Base-by-base conservation (phyloP, 2,888 invertebrate species). In the Caenorhabditis panamensis region DNA sequence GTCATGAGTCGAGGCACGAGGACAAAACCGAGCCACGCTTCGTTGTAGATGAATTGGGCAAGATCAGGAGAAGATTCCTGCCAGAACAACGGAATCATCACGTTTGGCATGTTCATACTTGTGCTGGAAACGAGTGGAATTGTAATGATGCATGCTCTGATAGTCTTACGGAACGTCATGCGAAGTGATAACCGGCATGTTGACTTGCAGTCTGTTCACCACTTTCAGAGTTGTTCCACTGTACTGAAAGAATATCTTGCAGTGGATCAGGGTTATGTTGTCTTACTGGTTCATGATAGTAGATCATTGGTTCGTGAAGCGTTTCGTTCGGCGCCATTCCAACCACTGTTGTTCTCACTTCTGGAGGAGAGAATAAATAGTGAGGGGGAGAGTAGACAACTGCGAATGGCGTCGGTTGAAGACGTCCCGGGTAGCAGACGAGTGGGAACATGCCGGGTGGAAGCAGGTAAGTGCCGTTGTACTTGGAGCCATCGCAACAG, bases 371-470 rank as follows among this genome's bases (percentile, higher is more conserved):
- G 72, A 78, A 84, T 16, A 83, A 79, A 53, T 82, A 88, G 64
- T 88, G 87, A 0, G 88, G 88, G 8, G 88, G 84, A 0, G 87
- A 84, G 75, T 86, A 88, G 49, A 88, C 71, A n/a, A 89, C 87
- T 9, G 86, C 77, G 67, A 88, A 88, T 6, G 88, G 89, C 4
- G 89, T 72, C 0, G 82, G 79, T 62, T 85, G 67, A 47, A 85
- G 79, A 31, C 83, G 64, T 54, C 88, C 85, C 20, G 86, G 84
- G 63, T 87, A 84, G 59, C 86, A 86, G 9, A 84, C 85, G 1
- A 86, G 64, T 0, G 86, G 86, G 44, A 85, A 86, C 79, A 86
- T 79, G 36, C 86, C 86, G 2, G 86, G 86, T 1, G 86, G 86
- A 1, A 86, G 53, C 20, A 88, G 53, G 37, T 83, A 84, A 11